Evolutionary conservation across 2,797 vertebrate genomes (phyloP).

Genomic region (Spheniscus humboldti): DNA sequence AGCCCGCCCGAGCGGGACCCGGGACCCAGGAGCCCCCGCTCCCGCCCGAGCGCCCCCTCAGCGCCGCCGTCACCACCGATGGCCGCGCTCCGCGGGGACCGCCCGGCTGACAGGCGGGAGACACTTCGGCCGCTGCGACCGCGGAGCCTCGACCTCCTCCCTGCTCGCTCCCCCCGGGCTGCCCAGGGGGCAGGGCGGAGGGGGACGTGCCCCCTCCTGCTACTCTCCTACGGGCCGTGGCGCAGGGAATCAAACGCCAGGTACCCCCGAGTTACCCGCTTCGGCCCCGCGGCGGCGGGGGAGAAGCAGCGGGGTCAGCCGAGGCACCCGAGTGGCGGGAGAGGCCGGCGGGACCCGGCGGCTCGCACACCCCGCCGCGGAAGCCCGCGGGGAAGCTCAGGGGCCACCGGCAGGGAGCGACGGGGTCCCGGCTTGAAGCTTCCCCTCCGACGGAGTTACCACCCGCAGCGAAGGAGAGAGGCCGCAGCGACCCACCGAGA

Average conservation of each 20-base stretch:
- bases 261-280: too few relatives aligned
- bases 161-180: background rate
- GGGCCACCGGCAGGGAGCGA: background rate
- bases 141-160: background rate
- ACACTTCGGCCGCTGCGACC: background rate
- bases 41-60: background rate
- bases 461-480: background rate
- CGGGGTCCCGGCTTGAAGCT: background rate
- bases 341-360: background rate
- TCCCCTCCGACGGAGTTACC: background rate
- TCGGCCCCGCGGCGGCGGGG: background rate
- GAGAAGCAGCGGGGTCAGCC: background rate
- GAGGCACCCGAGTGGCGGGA: background rate
- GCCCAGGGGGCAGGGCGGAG: background rate
- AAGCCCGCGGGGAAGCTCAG: background rate
- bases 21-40: background rate
- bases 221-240: background rate
- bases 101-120: background rate
- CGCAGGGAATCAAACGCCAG: too few relatives aligned
- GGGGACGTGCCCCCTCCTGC: fast-evolving
- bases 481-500: background rate
- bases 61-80: background rate
- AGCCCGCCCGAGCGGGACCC: background rate
- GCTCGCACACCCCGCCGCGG: background rate
- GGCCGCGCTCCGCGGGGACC: background rate